Evolutionary conservation across 2,113 vertebrate species (phyloP), one percentile per base, ranked within the genome.

Genomic region (Ictidomys tridecemlineatus): DNA sequence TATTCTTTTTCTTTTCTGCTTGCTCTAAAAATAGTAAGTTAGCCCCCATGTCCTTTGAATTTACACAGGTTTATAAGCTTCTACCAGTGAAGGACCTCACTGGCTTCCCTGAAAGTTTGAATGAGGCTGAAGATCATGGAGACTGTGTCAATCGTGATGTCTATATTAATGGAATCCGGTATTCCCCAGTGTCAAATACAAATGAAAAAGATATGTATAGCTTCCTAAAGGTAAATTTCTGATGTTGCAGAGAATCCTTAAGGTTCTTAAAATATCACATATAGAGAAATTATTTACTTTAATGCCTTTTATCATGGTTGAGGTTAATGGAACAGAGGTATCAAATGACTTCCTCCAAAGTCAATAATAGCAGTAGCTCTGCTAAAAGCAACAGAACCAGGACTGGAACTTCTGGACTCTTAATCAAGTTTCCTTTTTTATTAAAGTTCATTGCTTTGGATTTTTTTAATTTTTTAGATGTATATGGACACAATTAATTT

Each of bases 1-100:
- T 77, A 34, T 87, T 56, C 42, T 80, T 82, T 2, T 87, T 77
- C 26, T 90, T 94, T 93, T 63, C 53, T 63, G n/a, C 34, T 77
- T 67, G 0, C 12, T 42, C 14, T 80, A 8, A 45, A 45, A 45
- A 45, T n/a, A 45, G 45, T 53, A 34, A 51, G 1, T 80, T 74
- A 88, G n/a, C 16, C 32, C 5, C 79, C 61, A 18, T 28, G 0
- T 77, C 58, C 69, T 89, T 88, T 96, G n/a, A 69, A 67, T 97
- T 94, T 97, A 32, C 90, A 39, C 80, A 99, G 99, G 77, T 99
- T 30, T 99, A 99, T 78, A 8, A 97, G 1, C 92, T 98, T 79
- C 97, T 99, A 12, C 98, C 98, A 8, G 28, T 98, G 69, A 98
- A 97, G 83, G 97, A 98, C 37, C 94, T 98, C 20, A 83, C 22